Percentiles rank a stretch among this genome's conserved stretches.
These are phyloP conservation scores for Deroptyus accipitrinus DNA, from an alignment of 2,113 vertebrate species.

Conservation along the genomic window DNA sequence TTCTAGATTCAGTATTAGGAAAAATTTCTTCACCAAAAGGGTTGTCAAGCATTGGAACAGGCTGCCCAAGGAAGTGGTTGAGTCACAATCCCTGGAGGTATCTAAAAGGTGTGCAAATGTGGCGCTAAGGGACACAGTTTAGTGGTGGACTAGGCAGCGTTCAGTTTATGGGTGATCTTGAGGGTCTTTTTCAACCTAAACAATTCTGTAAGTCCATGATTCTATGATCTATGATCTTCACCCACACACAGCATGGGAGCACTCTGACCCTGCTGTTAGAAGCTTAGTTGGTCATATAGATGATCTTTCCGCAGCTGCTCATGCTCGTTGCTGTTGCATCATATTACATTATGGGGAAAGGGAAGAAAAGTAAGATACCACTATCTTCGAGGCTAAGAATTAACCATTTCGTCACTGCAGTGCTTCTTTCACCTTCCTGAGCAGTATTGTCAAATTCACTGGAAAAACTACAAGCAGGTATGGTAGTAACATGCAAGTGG, in stretches of 20 bases:
- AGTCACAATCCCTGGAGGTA: background rate
- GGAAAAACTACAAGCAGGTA: background rate
- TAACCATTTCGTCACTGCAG: background rate
- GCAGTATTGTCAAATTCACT: background rate
- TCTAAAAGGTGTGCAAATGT: background rate
- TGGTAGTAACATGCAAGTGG: background rate
- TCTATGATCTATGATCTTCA: background rate
- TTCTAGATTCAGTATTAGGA: background rate
- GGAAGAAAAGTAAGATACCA: background rate
- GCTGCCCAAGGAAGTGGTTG: background rate
- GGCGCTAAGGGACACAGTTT: rapidly evolving
- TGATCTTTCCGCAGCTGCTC: background rate
- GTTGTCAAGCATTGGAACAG: background rate
- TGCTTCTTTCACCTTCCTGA: background rate
- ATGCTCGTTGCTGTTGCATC: background rate
- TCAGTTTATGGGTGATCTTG: background rate
- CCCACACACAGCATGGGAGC: rapidly evolving
- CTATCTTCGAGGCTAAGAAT: background rate
- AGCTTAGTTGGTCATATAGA: background rate
- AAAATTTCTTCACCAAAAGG: rapidly evolving
- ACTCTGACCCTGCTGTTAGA: background rate
- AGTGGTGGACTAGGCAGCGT: background rate
- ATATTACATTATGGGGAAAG: rapidly evolving
- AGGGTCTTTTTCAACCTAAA: background rate
- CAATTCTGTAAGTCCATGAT: background rate